Base-by-base conservation (phyloP, 2,113 vertebrate species). In the Bufo gargarizans region DNA sequence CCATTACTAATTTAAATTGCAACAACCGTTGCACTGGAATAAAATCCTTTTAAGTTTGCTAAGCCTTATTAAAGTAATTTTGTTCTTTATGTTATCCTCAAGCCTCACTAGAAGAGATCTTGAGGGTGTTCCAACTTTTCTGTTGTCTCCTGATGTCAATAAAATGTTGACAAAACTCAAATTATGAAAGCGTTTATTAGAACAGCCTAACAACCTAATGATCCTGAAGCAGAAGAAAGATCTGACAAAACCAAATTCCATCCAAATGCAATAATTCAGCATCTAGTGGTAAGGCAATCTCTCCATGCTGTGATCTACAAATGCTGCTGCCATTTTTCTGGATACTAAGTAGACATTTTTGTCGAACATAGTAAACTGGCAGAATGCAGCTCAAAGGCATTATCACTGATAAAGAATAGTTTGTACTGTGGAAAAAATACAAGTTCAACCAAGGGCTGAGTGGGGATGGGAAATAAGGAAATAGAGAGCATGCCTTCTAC, bases 1-100 rank as follows among this genome's bases (percentile, higher is more conserved):
- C 85, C 85, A 86, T 86, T 56, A 86, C 76, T 86, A 86, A 86
- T 86, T 55, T 79, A 86, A 79, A 86, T 55, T 79, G 85, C 76
- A 78, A 65, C 85, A 79, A 49, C 76, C 85, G 63, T 78, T 78
- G 61, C 85, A 86, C 76, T 67, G 77, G 59, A 86, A 67, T 65
- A 65, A 86, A 69, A 79, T 79, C 77, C 85, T 86, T 86, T 79
- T 80, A 67, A 55, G 47, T 78, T 69, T 86, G 56, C 17, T 67
- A 86, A 49, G 77, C 85, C 74, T 65, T 86, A 80, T 86, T 80
- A 79, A 80, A 83, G 81, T 83, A 69, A 83, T 83, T 83, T 82
- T 83, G 47, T 83, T 12, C 61, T 83, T 67, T 67, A 82, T 19
- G 50, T 82, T 65, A 50, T 82, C 61, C 61, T 82, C 12, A 82